Evolutionary conservation across 92 coral and sea anemone genomes (phyloP).

Genomic region (Ricordea florida): DNA sequence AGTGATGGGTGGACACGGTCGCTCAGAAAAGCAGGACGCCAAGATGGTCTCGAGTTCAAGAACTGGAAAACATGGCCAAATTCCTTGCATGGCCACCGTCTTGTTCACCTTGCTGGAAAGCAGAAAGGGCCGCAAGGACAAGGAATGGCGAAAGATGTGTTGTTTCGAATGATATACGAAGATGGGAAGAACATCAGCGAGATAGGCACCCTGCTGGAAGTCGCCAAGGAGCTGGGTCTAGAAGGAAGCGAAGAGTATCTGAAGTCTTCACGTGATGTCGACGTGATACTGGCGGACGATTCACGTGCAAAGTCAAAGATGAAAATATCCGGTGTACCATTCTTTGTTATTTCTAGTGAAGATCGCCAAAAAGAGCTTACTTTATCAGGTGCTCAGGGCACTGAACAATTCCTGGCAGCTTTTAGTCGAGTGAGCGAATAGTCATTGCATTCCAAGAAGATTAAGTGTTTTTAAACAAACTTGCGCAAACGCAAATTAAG

Average conservation of each 20-base stretch:
- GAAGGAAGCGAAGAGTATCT: conserved; percentile 61
- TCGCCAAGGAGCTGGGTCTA: conserved; percentile 68
- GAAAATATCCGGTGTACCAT: conserved; percentile 82
- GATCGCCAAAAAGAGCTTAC: conserved; percentile 12
- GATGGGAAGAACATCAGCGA: conserved; percentile 79
- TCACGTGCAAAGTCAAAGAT: conserved; percentile 65
- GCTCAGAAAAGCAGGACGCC: conserved; percentile 63
- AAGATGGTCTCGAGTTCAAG: conserved; percentile 73
- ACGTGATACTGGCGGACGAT: conserved; percentile 66
- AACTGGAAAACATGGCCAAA: conserved; percentile 87
- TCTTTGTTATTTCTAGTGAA: conserved; percentile 46
- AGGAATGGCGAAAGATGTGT: conserved; percentile 69
- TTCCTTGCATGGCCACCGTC: conserved; percentile 75
- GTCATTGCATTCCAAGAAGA: not conserved
- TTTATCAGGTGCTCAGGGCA: conserved; percentile 76
- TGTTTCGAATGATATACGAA: conserved; percentile 81
- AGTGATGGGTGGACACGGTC: conserved; percentile 81
- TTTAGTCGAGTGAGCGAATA: conserved; percentile 18
- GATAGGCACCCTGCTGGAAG: conserved; percentile 55
- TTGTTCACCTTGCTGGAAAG: conserved; percentile 68
- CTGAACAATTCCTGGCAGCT: conserved; percentile 51
- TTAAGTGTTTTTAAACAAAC: no score
- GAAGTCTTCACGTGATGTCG: conserved; percentile 59
- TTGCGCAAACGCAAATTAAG: no score
- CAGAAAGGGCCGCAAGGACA: conserved; percentile 71